Conservation (phyloP, 1,140 invertebrate genomes). For the Carposina sasakii region DNA sequence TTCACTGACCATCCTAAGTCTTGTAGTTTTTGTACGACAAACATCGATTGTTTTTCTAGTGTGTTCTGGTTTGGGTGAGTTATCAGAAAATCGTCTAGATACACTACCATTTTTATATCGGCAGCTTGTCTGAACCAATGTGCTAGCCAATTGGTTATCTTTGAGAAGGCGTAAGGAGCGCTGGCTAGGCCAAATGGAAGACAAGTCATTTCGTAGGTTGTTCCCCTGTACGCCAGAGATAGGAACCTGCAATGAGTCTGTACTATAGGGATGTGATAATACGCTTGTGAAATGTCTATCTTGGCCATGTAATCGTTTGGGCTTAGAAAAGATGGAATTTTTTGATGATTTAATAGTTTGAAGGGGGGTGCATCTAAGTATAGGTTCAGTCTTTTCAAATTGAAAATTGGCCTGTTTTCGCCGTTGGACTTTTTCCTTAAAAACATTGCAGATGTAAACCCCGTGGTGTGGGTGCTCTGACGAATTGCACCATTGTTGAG, state of each 20-base stretch:
- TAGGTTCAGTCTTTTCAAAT: constrained; percentile 22
- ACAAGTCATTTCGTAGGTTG: constrained; percentile 13
- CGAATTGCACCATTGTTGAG: too few species aligned
- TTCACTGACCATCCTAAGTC: constrained; percentile 27
- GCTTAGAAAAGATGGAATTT: neutral
- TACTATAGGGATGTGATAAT: constrained; percentile 47
- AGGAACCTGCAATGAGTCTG: constrained; percentile 14
- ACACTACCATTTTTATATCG: too few species aligned
- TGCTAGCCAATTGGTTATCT: constrained; percentile 25
- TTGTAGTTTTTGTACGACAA: constrained; percentile 13
- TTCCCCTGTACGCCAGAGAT: constrained; percentile 7
- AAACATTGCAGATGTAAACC: constrained; percentile 36
- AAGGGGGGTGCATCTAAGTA: constrained; percentile 1
- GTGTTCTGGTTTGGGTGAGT: constrained; percentile 1
- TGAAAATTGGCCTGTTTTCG: constrained; percentile 23
- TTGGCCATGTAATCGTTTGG: constrained; percentile 25
- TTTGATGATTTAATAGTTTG: neutral
- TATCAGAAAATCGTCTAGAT: too few species aligned
- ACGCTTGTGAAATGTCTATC: constrained; percentile 27
- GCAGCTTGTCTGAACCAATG: constrained; percentile 11
- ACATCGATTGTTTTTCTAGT: neutral
- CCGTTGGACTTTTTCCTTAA: constrained; percentile 15
- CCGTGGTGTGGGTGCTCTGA: neutral
- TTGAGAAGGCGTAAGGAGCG: constrained; percentile 9
- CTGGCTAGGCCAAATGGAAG: constrained; percentile 25